These are phyloP conservation scores for Florisuga fusca DNA, from an alignment of 2,797 vertebrate species.

Conservation along the genomic window DNA sequence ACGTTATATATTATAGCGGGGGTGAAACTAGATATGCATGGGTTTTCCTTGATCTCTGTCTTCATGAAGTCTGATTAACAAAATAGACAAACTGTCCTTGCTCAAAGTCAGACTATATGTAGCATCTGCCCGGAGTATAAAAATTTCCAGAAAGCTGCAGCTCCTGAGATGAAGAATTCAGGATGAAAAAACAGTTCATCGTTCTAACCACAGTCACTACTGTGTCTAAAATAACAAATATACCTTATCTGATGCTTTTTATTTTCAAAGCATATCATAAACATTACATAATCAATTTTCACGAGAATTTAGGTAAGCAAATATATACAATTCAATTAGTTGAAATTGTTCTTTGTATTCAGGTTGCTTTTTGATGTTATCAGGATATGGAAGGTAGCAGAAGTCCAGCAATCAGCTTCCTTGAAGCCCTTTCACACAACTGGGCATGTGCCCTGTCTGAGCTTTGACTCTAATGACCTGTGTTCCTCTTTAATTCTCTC, in stretches of 20 bases:
- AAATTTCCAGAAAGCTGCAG: background rate
- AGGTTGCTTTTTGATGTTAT: background rate
- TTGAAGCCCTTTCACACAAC: background rate
- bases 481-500: background rate
- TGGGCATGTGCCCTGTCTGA: fast-evolving
- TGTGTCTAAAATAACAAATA: background rate
- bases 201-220: background rate
- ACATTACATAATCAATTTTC: background rate
- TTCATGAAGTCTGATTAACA: background rate
- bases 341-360: background rate
- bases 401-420: background rate
- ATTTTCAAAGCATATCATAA: background rate
- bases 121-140: background rate
- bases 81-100: background rate
- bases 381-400: background rate
- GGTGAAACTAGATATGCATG: background rate
- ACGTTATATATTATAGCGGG: background rate
- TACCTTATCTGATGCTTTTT: background rate
- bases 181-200: background rate
- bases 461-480: background rate
- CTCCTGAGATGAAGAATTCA: background rate
- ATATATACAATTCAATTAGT: background rate
- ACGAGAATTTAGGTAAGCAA: background rate
- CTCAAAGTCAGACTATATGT: background rate
- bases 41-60: background rate